A percentile compares a stretch with the other conserved stretches of the same genome.
Conservation (phyloP, 2,797 vertebrate species). For the Limosa lapponica region DNA sequence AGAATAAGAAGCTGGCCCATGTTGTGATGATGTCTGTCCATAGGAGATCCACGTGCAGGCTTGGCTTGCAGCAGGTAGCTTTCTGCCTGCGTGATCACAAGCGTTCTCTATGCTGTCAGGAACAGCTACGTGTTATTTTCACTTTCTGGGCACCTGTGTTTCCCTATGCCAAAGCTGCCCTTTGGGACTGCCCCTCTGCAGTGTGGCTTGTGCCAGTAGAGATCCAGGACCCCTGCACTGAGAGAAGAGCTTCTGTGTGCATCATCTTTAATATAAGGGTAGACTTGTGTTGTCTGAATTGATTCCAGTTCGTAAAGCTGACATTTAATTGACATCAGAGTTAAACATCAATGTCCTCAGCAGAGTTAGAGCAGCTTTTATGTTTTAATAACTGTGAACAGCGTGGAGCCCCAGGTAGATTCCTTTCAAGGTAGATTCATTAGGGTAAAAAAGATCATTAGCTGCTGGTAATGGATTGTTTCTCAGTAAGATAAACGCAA, state of each 20-base stretch:
- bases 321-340: neutral
- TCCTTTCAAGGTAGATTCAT: constrained; percentile 27
- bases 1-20: neutral
- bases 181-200: neutral
- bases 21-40: neutral
- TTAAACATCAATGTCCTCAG: neutral
- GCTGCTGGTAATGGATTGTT: neutral
- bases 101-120: neutral
- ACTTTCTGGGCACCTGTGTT: rapidly evolving
- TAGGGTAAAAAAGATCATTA: constrained; percentile 15
- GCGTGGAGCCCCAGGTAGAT: neutral
- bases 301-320: neutral
- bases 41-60: neutral
- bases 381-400: constrained; percentile 35
- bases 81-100: neutral
- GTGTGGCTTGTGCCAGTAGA: neutral
- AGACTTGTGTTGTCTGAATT: neutral
- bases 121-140: neutral
- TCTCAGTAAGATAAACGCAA: neutral
- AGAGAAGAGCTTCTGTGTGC: neutral
- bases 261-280: neutral
- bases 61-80: neutral
- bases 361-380: neutral
- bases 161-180: neutral
- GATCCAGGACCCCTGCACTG: neutral